Percentiles rank a stretch among this genome's conserved stretches.
phyloP scores from a whole-genome alignment of 2,888 invertebrate genomes.

The Magallana nippona region DNA sequence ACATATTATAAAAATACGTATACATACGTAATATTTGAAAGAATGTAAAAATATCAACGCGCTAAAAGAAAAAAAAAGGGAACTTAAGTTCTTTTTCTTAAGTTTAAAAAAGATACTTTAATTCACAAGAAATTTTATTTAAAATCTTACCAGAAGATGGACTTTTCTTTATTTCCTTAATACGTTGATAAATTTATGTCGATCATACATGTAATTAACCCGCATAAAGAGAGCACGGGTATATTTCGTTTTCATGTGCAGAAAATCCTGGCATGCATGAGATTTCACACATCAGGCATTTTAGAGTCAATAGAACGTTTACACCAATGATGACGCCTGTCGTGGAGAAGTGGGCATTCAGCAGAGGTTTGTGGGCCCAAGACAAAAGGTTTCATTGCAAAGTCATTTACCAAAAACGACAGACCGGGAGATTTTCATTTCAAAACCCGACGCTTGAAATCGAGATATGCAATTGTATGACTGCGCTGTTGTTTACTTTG shows the following conservation, averaged over 20 bases:
- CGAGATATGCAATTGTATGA: background rate
- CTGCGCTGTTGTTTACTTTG: background rate
- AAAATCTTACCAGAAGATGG: background rate
- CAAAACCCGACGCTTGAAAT: background rate
- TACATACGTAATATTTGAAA: too few species aligned
- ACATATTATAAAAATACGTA: background rate
- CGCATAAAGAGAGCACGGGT: too few species aligned
- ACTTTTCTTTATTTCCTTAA: background rate
- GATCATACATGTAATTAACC: too few species aligned
- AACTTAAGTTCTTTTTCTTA: too few species aligned
- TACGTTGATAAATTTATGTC: too few species aligned
- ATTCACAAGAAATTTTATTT: background rate
- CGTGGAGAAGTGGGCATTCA: background rate
- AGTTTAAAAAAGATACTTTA: too few species aligned
- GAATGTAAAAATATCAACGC: too few species aligned
- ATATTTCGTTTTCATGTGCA: background rate
- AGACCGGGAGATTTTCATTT: slow-evolving; percentile 16
- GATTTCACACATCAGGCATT: background rate
- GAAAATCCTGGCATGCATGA: background rate
- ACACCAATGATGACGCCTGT: background rate
- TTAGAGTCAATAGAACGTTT: background rate
- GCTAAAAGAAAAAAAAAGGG: too few species aligned
- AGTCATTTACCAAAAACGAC: slow-evolving; percentile 27
- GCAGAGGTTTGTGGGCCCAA: background rate
- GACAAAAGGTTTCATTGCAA: slow-evolving; percentile 13